Base-by-base conservation (phyloP, 1,140 invertebrate species). In the Leptinotarsa defecta region DNA sequence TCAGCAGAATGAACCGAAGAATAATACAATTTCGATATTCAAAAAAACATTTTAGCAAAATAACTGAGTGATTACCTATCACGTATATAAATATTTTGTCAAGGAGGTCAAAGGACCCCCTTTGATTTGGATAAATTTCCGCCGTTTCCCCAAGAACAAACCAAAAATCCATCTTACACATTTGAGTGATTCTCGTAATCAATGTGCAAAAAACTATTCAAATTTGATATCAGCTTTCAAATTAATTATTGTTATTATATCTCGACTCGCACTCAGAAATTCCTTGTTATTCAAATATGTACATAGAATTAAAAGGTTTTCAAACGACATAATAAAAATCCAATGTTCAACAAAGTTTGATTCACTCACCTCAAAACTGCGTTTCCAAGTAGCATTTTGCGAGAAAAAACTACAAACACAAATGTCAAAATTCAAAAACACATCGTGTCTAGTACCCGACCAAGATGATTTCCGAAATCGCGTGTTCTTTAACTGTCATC, bases 271-370 rank as follows among this genome's bases (percentile, higher is more conserved):
- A 57, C 52, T 57, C 15, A 17, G 13, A 57, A 57, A 19, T 13
- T n/a, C 52, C 52, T n/a, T 57, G n/a, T 19, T 57, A 57, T n/a
- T 57, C 52, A 57, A 57, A 57, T 57, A 57, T 57, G 5, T 57
- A n/a, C 52, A 57, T 57, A 5, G 17, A 8, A 57, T 57, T 57
- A 57, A 57, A 57, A 19, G 5, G 15, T 57, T 15, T 57, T 4
- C 15, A 57, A 57, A 4, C 52, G n/a, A 8, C 17, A 57, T 3
- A 5, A 57, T 13, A n/a, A 57, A 57, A 17, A 57, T 15, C 6
- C 52, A n/a, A n/a, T 0, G 52, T 57, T 19, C 13, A 57, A 57
- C 15, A n/a, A 17, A 57, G 1, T 17, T 6, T 15, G 15, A 57
- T 15, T 5, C 15, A 57, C 52, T 19, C 52, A 57, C 52, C 52